Conservation (phyloP, 2,113 vertebrate genomes). For the Chaetops frenatus region DNA sequence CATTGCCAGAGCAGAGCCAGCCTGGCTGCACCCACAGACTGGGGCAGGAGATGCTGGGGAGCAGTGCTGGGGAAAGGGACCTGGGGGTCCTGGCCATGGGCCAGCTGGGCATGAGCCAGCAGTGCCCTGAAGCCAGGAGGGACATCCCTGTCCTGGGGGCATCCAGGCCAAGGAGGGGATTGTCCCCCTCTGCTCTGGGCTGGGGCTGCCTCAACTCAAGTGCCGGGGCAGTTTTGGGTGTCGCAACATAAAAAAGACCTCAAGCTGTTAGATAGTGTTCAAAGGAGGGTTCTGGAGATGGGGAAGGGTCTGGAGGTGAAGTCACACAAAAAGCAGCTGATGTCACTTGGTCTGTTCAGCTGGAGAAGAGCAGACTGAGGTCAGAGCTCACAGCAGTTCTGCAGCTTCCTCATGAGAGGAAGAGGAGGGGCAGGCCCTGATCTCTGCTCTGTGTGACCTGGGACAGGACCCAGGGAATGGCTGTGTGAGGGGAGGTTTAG, state of each 20-base stretch:
- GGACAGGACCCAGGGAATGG: accelerated
- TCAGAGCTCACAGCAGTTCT: neutral
- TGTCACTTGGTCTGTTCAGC: neutral
- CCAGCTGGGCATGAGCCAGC: neutral
- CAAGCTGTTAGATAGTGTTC: too few species aligned
- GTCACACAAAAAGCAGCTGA: accelerated
- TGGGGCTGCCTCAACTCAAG: accelerated
- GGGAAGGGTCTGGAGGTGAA: neutral
- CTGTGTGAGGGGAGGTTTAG: neutral
- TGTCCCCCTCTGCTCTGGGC: neutral
- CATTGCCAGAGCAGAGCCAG: neutral
- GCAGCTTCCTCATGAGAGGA: accelerated
- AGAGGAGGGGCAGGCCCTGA: neutral
- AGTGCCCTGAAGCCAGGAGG: neutral
- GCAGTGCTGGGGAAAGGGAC: accelerated
- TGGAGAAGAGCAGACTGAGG: neutral
- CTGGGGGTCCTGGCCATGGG: accelerated
- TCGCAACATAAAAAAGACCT: neutral
- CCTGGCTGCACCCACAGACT: neutral
- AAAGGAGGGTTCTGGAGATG: neutral
- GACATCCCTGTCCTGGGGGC: neutral
- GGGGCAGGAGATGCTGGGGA: neutral
- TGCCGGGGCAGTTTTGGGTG: neutral
- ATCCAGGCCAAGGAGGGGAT: neutral
- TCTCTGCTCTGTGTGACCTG: neutral